Evolutionary conservation across 2,113 vertebrate genomes (phyloP).

Genomic region (Lepus americanus): DNA sequence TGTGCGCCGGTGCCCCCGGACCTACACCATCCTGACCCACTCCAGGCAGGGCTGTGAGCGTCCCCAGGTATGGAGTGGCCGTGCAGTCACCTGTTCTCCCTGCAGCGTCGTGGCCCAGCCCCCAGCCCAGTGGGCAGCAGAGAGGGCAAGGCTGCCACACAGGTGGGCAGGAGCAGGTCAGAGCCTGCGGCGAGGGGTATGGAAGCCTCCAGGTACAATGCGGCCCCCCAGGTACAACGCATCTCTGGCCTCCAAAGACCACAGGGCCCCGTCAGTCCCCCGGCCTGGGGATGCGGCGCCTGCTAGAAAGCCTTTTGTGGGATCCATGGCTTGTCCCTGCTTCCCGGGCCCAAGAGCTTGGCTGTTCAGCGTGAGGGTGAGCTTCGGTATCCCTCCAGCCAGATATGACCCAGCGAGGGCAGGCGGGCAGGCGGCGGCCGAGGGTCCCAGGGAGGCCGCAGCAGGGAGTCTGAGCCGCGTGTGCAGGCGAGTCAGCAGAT

Average conservation of each 20-base stretch:
- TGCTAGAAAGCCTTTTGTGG: not conserved
- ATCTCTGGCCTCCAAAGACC: not conserved
- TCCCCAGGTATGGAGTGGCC: not conserved
- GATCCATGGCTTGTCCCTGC: not conserved
- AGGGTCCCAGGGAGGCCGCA: not conserved
- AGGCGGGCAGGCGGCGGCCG: not conserved
- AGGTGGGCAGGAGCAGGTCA: not conserved
- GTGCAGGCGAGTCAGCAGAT: constrained; percentile 4
- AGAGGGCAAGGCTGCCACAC: not conserved
- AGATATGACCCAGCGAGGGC: not conserved
- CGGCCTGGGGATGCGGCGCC: not conserved
- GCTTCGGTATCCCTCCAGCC: not conserved
- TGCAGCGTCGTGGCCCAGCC: not conserved
- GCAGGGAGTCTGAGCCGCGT: not conserved
- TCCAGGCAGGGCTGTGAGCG: not conserved
- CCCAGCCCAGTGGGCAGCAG: not conserved
- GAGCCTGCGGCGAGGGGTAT: not conserved
- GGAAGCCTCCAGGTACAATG: not conserved
- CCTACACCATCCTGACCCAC: not conserved
- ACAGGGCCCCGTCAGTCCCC: not conserved
- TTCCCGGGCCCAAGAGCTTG: not conserved
- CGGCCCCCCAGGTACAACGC: not conserved
- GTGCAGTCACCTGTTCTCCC: not conserved
- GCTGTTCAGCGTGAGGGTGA: not conserved
- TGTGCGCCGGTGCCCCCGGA: fast-evolving